Base-by-base conservation (phyloP, 1,140 invertebrate genomes). In the Andrena cerasifolii region DNA sequence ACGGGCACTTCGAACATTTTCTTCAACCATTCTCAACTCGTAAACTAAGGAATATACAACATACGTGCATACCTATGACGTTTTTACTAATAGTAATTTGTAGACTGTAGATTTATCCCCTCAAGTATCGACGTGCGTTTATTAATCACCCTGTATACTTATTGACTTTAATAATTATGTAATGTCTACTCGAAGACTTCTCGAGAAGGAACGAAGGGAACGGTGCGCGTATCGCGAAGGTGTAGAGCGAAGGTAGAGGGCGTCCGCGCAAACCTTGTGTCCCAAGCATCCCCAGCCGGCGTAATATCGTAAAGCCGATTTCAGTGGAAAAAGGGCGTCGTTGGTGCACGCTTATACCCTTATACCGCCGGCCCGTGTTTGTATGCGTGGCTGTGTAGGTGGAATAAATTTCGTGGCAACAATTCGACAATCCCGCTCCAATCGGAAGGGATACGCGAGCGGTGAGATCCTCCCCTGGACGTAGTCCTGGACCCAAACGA, bases 221-320 rank as follows among this genome's bases (percentile, higher is more conserved):
- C n/a, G n/a, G n/a, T n/a, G n/a, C 8, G 24, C 24, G 47, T 62
- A 47, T 49, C 28, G 31, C n/a, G 31, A 66, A 74, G 28, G 43
- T 74, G 54, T 58, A 49, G 21, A 45, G 78, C 12, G 63, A 78
- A 83, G 76, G 47, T 59, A 43, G 36, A 82, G 36, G 54, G 47
- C 56, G 36, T 26, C 26, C 78, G 73, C 83, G 78, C 80, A 84
- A 84, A 85, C 82, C 82, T 78, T 78, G 80, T 80, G 83, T 80
- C 68, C 24, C 74, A 40, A 58, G 43, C 54, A 76, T 83, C 71
- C 54, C 65, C 24, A 54, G 72, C 36, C 53, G 59, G 65, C 65
- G 85, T 82, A 87, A 87, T 87, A 87, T 87, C 80, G 83, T 85
- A 87, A 87, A 87, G 83, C 85, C 85, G 86, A 86, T 87, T 87